Evolutionary conservation across 2,888 invertebrate species (phyloP).

Genomic region (Chrysopilus asiliformis): DNA sequence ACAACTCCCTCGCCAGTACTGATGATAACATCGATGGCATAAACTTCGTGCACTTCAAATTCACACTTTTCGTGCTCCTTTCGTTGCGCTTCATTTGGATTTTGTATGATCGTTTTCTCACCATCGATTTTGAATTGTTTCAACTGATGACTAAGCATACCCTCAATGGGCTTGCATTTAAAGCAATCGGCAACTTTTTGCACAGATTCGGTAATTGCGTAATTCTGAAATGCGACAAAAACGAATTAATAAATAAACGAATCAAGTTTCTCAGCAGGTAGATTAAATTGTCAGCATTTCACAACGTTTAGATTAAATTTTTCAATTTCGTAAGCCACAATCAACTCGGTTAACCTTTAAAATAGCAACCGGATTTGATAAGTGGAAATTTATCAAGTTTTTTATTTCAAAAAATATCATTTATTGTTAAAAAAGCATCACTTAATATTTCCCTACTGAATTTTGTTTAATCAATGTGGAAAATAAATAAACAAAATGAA

Average conservation of each 20-base stretch:
- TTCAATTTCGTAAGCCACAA: neutral
- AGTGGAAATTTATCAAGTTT: too few species aligned
- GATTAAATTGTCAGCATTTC: too few species aligned
- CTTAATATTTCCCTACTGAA: too few species aligned
- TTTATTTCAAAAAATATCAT: too few species aligned
- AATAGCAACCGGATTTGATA: too few species aligned
- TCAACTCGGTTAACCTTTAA: neutral
- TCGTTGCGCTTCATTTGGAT: conserved; percentile 91
- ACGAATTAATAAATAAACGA: conserved; percentile 6
- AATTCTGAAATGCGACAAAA: conserved; percentile 47
- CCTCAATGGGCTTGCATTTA: conserved; percentile 96
- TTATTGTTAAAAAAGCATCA: too few species aligned
- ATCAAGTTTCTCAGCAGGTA: too few species aligned
- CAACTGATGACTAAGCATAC: conserved; percentile 88
- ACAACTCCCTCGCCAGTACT: conserved; percentile 90
- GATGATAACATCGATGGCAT: conserved; percentile 95
- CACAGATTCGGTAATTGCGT: conserved; percentile 79
- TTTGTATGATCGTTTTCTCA: conserved; percentile 93
- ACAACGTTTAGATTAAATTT: too few species aligned
- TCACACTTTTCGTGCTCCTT: conserved; percentile 96
- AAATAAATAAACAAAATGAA: too few species aligned
- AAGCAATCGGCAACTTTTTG: conserved; percentile 86
- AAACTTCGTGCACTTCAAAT: conserved; percentile 93
- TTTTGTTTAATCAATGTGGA: too few species aligned
- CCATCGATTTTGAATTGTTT: conserved; percentile 96